phyloP scores from a whole-genome alignment of 2,113 vertebrate species.

The Pitta sordida region DNA sequence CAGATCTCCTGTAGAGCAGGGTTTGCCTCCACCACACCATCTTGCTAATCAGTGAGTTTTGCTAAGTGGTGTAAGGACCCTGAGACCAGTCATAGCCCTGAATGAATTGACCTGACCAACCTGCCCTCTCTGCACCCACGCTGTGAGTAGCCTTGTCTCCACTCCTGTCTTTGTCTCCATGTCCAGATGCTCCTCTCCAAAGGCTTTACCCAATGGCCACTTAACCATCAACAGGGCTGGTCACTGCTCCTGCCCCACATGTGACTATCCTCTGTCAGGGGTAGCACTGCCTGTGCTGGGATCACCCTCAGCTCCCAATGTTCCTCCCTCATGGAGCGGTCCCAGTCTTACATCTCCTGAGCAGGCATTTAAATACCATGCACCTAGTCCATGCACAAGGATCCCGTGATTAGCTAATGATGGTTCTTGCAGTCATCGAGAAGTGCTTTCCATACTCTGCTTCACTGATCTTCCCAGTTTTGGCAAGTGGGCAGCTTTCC shows the following conservation, averaged over 20 bases:
- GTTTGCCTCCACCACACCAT: not conserved
- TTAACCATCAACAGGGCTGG: not conserved
- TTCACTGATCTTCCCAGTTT: not conserved
- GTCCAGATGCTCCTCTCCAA: not conserved
- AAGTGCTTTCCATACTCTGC: not conserved
- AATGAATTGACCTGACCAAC: not conserved
- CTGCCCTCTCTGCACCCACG: not conserved
- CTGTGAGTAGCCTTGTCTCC: not conserved
- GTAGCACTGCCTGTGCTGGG: fast-evolving
- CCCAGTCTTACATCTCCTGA: not conserved
- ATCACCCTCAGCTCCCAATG: not conserved
- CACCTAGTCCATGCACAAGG: not conserved
- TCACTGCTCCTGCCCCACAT: not conserved
- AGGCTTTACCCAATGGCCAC: not conserved
- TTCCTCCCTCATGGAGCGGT: not conserved
- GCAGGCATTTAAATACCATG: not conserved
- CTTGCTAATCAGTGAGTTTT: not conserved
- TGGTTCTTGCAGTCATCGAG: not conserved
- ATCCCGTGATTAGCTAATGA: not conserved
- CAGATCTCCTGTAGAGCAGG: not conserved
- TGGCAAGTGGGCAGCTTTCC: not conserved
- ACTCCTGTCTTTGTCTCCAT: not conserved
- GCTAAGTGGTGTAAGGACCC: not conserved
- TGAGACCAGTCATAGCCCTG: not conserved
- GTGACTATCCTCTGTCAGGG: not conserved